A percentile compares a stretch with the other conserved stretches of the same genome.
These are phyloP conservation scores for Helarctos malayanus DNA, from an alignment of 2,797 vertebrate species.

Conservation along the genomic window DNA sequence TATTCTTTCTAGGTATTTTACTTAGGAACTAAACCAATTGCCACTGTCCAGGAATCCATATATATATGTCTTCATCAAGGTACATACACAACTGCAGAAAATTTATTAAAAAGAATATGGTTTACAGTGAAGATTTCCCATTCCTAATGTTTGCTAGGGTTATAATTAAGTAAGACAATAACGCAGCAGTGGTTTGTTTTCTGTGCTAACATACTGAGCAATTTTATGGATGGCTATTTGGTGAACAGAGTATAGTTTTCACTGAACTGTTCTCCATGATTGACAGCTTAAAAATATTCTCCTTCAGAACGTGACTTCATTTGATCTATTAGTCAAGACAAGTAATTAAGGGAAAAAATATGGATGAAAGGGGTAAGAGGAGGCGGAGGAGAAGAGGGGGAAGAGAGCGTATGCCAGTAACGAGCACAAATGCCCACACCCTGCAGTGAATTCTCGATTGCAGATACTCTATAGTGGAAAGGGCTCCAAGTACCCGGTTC, in stretches of 20 bases:
- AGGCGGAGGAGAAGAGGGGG: neutral
- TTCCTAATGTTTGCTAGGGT: neutral
- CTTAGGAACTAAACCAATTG: neutral
- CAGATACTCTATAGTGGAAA: fast-evolving
- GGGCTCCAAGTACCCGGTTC: too few relatives aligned
- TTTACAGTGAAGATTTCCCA: neutral
- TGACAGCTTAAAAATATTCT: neutral
- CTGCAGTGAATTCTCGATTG: neutral
- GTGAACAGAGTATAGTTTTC: neutral
- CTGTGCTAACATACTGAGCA: neutral
- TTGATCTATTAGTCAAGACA: neutral
- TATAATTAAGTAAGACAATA: neutral
- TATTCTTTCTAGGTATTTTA: neutral
- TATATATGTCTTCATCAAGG: neutral
- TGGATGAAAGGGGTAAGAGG: neutral
- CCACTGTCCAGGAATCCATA: neutral
- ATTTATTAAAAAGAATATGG: neutral
- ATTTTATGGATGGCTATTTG: neutral
- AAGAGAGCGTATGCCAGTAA: neutral
- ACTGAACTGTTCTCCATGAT: neutral
- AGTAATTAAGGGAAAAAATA: neutral
- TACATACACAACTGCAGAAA: neutral
- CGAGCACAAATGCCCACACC: fast-evolving
- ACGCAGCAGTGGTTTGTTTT: neutral
- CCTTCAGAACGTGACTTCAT: neutral